Evolutionary conservation across 92 coral and sea anemone species (phyloP).

Genomic region (Paramuricea clavata): DNA sequence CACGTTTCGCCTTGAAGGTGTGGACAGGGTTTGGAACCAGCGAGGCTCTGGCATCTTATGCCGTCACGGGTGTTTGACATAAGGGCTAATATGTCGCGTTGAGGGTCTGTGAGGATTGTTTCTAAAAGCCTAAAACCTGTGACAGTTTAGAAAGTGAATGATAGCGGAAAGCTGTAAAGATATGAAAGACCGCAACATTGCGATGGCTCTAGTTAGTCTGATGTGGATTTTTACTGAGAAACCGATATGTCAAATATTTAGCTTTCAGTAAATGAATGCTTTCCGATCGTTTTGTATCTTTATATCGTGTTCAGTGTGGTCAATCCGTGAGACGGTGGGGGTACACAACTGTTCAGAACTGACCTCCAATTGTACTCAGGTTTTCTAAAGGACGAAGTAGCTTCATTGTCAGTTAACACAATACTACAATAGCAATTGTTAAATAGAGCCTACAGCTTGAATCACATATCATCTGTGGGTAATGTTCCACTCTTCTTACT

Average conservation of each 20-base stretch:
- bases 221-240: not conserved
- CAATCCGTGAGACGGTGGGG: no score
- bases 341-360: no score
- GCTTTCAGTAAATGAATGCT: not conserved
- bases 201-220: not conserved
- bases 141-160: not conserved
- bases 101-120: not conserved
- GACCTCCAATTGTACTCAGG: no score
- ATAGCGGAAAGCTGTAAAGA: constrained; percentile 1
- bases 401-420: no score
- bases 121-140: not conserved
- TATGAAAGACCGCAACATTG: not conserved
- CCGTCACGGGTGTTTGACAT: constrained; percentile 7
- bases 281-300: not conserved
- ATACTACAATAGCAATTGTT: no score
- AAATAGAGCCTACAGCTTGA: no score
- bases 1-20: constrained; percentile 30
- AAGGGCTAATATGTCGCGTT: not conserved
- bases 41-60: not conserved
- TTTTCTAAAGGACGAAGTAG: no score
- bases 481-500: no score
- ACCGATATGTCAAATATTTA: not conserved
- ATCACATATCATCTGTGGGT: no score
- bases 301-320: not conserved
- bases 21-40: constrained; percentile 25